Base-by-base conservation (phyloP, 2,888 invertebrate genomes). In the Cheilosia impressa region DNA sequence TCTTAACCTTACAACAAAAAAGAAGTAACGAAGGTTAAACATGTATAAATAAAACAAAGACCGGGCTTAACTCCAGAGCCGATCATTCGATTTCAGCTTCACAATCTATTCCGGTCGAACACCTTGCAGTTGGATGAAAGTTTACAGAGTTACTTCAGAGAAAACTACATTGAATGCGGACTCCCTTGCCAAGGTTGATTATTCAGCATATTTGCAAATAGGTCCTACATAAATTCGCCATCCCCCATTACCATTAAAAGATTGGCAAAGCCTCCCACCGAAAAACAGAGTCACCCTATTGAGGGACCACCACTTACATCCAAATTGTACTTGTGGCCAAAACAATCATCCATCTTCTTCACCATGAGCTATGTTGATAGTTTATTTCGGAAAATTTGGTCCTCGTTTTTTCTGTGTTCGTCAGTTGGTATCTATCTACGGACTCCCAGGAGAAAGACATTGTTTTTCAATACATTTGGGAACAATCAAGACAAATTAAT, bases 401-500 rank as follows among this genome's bases (percentile, higher is more conserved):
- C 17, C 7, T 57, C 17, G 34, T 43, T 63, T 65, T 65, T 31
- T 17, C 55, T 24, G 19, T 38, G 10, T 53, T 5, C 17, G 41
- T 24, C 9, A 9, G 17, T 22, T 38, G 34, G n/a, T 66, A 38
- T 65, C 34, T 66, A 7, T 9, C 13, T 34, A 31, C 47, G 27
- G 55, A 53, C 43, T 50, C 68, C 69, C 62, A 57, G 34, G 38
- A 72, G 65, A 66, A 77, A 72, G 80, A 85, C 80, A 80, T 80
- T 85, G 76, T 85, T 85, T 85, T 80, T 62, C 85, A 85, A 85
- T 85, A 80, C 80, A 80, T 85, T 85, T 63, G 85, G 72, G 80
- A 80, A 76, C 80, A 85, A 85, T 85, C 85, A 80, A 85, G 80
- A 76, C 72, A 80, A 80, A 85, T 85, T 85, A 85, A 85, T 85